Conservation (phyloP, 1,140 invertebrate species). For the Eumeta japonica region DNA sequence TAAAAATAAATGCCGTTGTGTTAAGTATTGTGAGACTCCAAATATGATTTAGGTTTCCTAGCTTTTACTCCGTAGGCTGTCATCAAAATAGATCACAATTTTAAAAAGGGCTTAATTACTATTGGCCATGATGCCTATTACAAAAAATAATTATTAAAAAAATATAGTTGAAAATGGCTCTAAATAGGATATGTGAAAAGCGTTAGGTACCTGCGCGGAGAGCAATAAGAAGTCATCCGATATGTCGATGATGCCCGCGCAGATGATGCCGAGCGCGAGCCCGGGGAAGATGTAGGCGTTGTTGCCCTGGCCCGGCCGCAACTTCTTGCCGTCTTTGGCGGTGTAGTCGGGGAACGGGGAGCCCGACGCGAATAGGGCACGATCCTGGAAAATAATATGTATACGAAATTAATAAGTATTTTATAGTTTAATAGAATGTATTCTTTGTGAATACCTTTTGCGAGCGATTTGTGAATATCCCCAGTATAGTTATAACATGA, state of each 20-base stretch:
- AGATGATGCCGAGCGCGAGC: constrained; percentile 83
- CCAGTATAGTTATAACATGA: too few species aligned
- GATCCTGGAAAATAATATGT: constrained; percentile 60
- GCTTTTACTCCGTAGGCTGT: too few species aligned
- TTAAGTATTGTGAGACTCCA: too few species aligned
- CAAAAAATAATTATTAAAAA: constrained; percentile 9
- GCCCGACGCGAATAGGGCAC: constrained; percentile 87
- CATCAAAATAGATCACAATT: too few species aligned
- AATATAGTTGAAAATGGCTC: not conserved
- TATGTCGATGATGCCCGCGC: constrained; percentile 79
- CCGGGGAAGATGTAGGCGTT: constrained; percentile 98
- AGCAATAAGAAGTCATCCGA: constrained; percentile 87
- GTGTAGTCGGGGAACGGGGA: constrained; percentile 86
- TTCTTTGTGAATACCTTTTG: too few species aligned
- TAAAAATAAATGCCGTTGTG: too few species aligned
- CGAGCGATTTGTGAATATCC: too few species aligned
- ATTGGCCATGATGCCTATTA: constrained; percentile 4
- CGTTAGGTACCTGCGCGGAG: constrained; percentile 69
- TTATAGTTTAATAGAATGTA: not conserved
- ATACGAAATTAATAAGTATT: constrained; percentile 1
- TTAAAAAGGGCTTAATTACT: too few species aligned
- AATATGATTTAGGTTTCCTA: too few species aligned
- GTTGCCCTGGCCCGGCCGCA: constrained; percentile 90
- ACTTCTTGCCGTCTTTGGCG: constrained; percentile 72
- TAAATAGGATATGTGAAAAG: constrained; percentile 2